Evolutionary conservation across 2,888 invertebrate genomes (phyloP), one percentile per base, ranked within the genome.

Genomic region (Dyspetes luteomarginatus): DNA sequence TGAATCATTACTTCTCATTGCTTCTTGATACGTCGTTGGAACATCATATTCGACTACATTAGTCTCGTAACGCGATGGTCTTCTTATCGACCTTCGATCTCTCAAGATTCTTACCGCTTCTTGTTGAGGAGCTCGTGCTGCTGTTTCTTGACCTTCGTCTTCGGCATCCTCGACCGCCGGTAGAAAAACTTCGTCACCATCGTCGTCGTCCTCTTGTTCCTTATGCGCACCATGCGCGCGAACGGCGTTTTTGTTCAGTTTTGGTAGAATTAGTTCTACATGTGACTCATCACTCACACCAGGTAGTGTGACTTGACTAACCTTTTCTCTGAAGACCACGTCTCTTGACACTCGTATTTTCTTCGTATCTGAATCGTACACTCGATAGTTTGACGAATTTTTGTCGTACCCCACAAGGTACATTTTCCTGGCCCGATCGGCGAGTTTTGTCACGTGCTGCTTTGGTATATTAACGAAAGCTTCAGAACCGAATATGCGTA

Each of bases 1-100:
- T 0, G 56, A 4, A 0, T 83, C 76, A 0, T 48, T 56, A 3
- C 77, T 45, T 0, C 62, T n/a, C 1, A 71, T n/a, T 1, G 83
- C 79, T 41, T 84, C 78, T 5, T 60, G 30, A 67, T 60, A 82
- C 3, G 82, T n/a, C 0, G 24, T 52, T 4, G 84, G 82, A 12
- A 4, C n/a, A 19, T 17, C 17, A 12, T 7, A 58, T 36, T 58
- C 58, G 0, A 12, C 58, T 4, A 45, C 60, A 36, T 72, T 43
- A 0, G 12, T 17, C 12, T 45, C 26, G 58, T 17, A 60, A 4
- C 72, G n/a, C 24, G 43, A 28, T 17, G 55, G 73, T n/a, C 15
- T 36, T 24, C 52, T 15, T 2, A 73, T 36, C 9, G 1, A 22
- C 3, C 9, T 7, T 5, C 72, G 60, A 36, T 72, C 28, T 48